These are phyloP conservation scores for Hymenochirus boettgeri DNA, from an alignment of 2,113 vertebrate species.

Conservation along the genomic window DNA sequence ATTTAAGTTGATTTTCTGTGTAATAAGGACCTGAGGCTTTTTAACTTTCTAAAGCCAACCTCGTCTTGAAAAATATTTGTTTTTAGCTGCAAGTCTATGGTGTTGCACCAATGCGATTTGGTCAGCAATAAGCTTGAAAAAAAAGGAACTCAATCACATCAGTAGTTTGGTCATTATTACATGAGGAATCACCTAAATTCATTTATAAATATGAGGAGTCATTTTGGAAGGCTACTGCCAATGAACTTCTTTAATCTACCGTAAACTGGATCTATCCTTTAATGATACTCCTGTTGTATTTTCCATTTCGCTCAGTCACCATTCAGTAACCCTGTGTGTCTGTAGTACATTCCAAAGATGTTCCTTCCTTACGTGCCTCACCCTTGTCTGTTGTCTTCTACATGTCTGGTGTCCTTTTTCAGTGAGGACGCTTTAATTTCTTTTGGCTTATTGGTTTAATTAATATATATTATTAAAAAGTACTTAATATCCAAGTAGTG, in stretches of 20 bases:
- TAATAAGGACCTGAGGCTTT: too few species aligned
- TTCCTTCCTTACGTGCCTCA: neutral
- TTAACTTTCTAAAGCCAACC: too few species aligned
- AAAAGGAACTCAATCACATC: too few species aligned
- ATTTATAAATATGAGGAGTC: too few species aligned
- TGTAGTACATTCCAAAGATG: neutral
- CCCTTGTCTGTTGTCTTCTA: neutral
- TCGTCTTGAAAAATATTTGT: too few species aligned
- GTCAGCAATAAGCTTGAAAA: too few species aligned
- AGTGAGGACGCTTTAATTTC: constrained; percentile 11
- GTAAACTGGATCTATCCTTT: neutral
- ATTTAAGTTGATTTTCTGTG: too few species aligned
- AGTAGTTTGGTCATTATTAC: too few species aligned
- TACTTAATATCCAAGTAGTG: constrained; percentile 14
- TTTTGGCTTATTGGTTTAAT: constrained; percentile 37
- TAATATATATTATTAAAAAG: constrained; percentile 37
- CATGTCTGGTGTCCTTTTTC: constrained; percentile 22
- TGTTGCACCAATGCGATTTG: too few species aligned
- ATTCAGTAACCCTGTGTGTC: neutral
- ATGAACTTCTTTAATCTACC: too few species aligned
- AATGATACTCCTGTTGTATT: neutral
- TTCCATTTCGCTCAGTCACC: neutral
- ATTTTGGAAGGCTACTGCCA: neutral
- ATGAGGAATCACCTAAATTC: too few species aligned
- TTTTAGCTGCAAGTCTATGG: too few species aligned